Percentiles rank a stretch among this genome's conserved stretches.
Evolutionary conservation across 1,140 invertebrate species (phyloP).

Genomic region (Magallana angulata): DNA sequence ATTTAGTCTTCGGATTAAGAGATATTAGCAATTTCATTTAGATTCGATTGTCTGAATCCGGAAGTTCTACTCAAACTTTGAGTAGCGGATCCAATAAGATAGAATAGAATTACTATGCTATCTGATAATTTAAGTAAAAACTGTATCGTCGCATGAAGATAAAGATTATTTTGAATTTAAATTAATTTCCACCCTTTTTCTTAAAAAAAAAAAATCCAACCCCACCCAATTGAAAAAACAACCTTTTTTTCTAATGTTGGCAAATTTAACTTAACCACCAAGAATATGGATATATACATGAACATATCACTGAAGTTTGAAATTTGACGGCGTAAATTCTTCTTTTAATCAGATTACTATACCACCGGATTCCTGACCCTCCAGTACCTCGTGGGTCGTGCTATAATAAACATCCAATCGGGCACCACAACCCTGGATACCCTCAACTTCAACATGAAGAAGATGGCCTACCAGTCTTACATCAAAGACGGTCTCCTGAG

Average conservation of each 20-base stretch:
- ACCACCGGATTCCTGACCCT: constrained; percentile 85
- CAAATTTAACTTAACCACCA: too few species aligned
- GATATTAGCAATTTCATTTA: too few species aligned
- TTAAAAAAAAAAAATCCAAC: not conserved
- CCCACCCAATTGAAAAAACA: not conserved
- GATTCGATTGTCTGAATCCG: too few species aligned
- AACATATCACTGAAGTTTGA: not conserved
- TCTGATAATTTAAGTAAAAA: too few species aligned
- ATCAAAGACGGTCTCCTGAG: constrained; percentile 66
- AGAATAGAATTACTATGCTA: too few species aligned
- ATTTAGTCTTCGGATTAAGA: too few species aligned
- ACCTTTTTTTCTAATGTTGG: not conserved
- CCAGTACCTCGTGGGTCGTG: constrained; percentile 84
- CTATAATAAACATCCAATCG: constrained; percentile 80
- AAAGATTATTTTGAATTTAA: too few species aligned
- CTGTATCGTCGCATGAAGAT: too few species aligned
- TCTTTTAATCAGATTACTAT: constrained; percentile 82
- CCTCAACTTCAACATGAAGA: constrained; percentile 75
- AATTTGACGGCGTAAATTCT: not conserved
- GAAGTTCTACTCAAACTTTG: too few species aligned
- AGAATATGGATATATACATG: not conserved
- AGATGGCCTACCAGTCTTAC: constrained; percentile 78
- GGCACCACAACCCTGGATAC: not conserved
- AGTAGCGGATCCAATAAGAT: too few species aligned
- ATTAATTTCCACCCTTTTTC: not conserved